Evolutionary conservation across 2,113 vertebrate genomes (phyloP), one percentile per base, ranked within the genome.

Genomic region (Vulpes ferrilata): DNA sequence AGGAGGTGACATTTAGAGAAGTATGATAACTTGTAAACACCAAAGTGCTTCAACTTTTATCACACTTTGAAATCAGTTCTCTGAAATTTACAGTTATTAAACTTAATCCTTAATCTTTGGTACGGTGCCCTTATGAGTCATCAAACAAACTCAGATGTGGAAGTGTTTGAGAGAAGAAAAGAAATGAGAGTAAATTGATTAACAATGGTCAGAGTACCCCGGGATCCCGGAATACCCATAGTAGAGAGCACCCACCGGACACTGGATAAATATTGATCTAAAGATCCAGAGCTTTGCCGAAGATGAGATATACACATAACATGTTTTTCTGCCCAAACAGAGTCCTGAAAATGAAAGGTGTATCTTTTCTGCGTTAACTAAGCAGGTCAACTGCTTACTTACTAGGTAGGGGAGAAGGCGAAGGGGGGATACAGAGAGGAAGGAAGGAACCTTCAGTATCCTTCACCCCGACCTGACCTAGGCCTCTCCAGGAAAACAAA

Each of bases 41-140:
- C 43, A 80, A 78, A 84, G 23, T 81, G 19, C 30, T 88, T 94
- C 97, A 96, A 78, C 35, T 90, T 92, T 96, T 93, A 85, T 95
- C 84, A 78, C 60, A 55, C 64, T 97, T 97, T 67, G 97, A 98
- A 99, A 99, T 99, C 98, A 85, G 11, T 73, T 87, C 92, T 95
- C 60, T 90, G 38, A 95, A 97, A 96, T 80, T 88, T 91, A 90
- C 12, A 88, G 48, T 96, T 96, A 90, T 89, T 96, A 95, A 97
- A 71, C 71, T 88, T 84, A 91, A 90, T 98, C 43, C 35, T 90
- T 98, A 97, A 69, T 97, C 87, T 96, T 84, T 85, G 57, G 22
- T 79, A 32, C 5, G 7, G 1, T 82, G 25, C 71, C 35, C 48
- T 91, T 92, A 25, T 85, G 84, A 97, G 20, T 96, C 88, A 94